Evolutionary conservation across 2,797 vertebrate species (phyloP).

Genomic region (Rachycentron canadum): DNA sequence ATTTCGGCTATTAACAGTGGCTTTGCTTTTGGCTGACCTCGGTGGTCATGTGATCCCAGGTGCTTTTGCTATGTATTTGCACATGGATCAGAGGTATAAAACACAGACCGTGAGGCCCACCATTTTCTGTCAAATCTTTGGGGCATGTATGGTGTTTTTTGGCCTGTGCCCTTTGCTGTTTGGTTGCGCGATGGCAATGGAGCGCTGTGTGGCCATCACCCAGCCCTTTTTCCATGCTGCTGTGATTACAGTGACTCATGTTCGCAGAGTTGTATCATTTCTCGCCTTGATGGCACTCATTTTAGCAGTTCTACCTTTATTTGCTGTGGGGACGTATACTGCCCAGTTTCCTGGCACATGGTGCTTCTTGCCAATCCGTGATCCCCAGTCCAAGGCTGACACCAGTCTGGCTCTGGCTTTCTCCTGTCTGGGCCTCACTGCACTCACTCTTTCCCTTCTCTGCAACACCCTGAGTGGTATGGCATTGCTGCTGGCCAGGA

Average conservation of each 20-base stretch:
- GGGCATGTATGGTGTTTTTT: conserved; percentile 84
- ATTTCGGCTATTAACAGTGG: conserved; percentile 78
- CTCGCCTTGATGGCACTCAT: conserved; percentile 66
- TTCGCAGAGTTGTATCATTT: conserved; percentile 58
- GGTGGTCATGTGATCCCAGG: conserved; percentile 82
- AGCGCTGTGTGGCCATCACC: conserved; percentile 83
- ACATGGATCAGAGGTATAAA: conserved; percentile 51
- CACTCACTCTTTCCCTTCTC: conserved; percentile 77
- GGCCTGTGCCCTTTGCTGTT: conserved; percentile 81
- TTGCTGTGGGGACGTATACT: conserved; percentile 72
- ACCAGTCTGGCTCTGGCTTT: conserved; percentile 74
- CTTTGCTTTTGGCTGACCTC: conserved; percentile 81
- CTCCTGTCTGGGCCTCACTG: conserved; percentile 77
- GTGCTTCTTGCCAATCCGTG: conserved; percentile 81
- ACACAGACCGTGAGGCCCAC: background rate
- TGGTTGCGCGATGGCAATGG: conserved; percentile 83
- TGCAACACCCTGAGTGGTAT: conserved; percentile 81
- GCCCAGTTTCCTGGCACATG: conserved; percentile 79
- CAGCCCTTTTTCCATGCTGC: conserved; percentile 78
- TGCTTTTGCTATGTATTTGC: conserved; percentile 78
- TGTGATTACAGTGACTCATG: conserved; percentile 70
- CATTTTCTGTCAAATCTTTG: conserved; percentile 79
- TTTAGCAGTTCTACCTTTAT: conserved; percentile 77
- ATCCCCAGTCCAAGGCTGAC: conserved; percentile 55
- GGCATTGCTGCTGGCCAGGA: conserved; percentile 74